Base-by-base conservation (phyloP, 2,113 vertebrate genomes). In the Narcine bancroftii region DNA sequence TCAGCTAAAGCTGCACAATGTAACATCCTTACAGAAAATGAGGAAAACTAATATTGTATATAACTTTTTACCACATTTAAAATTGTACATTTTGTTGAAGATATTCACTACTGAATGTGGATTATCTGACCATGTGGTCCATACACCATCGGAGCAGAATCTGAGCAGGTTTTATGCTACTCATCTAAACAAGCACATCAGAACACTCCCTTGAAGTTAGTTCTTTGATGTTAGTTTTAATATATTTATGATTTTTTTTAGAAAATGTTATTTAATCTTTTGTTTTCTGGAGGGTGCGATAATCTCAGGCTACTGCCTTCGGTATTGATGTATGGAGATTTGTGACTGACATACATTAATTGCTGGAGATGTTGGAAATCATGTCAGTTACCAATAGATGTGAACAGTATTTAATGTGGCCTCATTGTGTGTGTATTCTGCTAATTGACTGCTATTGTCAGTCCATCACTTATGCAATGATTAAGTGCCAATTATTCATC, bases 191-290 rank as follows among this genome's bases (percentile, higher is more conserved):
- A n/a, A 36, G 24, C 26, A 24, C 2, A 29, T 85, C 36, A n/a
- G 33, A 13, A 36, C 33, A 87, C 33, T 19, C 29, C 11, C 53
- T 87, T 87, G 33, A 87, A 36, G 33, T 36, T 87, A 36, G 33
- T 36, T 87, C 81, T 6, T 87, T n/a, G n/a, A 87, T 21, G 33
- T 17, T 87, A 60, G 56, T 60, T 87, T 63, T 87, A 36, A 9
- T 87, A 85, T 21, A 87, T 83, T 33, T 60, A 17, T 87, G 81
- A 87, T 60, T 60, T 87, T n/a, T 87, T 87, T n/a, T 36, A 63
- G 53, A 33, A 47, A 5, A n/a, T 87, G 53, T 63, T 87, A 63
- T 36, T 56, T 83, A 56, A 83, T n/a, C 56, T 15, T n/a, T 50
- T 47, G 60, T 75, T n/a, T 81, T 81, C 26, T 60, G 81, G 60